Evolutionary conservation across 2,113 vertebrate species (phyloP).

Genomic region (Nestor notabilis): DNA sequence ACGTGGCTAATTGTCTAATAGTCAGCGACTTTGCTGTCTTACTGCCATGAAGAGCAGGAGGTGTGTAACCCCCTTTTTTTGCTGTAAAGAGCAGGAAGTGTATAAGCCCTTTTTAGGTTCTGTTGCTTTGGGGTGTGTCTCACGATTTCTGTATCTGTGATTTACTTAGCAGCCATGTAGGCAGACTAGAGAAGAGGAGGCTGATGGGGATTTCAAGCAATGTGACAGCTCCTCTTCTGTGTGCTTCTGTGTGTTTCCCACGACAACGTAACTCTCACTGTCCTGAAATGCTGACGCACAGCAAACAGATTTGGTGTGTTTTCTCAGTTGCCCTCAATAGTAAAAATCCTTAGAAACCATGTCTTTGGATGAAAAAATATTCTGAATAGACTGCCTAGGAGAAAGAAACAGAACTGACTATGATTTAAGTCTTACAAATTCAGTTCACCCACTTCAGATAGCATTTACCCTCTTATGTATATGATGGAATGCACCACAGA

Average conservation of each 20-base stretch:
- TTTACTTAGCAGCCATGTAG: not conserved
- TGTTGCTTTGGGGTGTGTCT: not conserved
- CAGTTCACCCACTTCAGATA: not conserved
- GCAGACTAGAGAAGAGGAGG: not conserved
- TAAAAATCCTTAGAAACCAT: conserved; percentile 39
- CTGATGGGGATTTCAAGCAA: not conserved
- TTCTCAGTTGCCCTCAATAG: not conserved
- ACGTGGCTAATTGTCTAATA: not conserved
- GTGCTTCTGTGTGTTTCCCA: not conserved
- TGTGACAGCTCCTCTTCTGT: not conserved
- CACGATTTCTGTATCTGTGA: not conserved
- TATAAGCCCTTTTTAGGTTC: not conserved
- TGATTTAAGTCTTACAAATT: conserved; percentile 9
- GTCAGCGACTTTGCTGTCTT: not conserved
- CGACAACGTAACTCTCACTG: not conserved
- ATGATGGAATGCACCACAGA: not conserved
- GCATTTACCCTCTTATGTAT: not conserved
- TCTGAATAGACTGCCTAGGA: conserved; percentile 30
- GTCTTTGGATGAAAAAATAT: conserved; percentile 31
- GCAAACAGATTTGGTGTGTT: conserved; percentile 18
- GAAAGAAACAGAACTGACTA: conserved; percentile 18
- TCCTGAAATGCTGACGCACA: not conserved
- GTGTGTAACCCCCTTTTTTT: not conserved
- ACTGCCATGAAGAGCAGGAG: not conserved
- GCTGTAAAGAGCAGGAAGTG: not conserved